Evolutionary conservation across 2,888 invertebrate genomes (phyloP).

Genomic region (Pseudanteris insignis): DNA sequence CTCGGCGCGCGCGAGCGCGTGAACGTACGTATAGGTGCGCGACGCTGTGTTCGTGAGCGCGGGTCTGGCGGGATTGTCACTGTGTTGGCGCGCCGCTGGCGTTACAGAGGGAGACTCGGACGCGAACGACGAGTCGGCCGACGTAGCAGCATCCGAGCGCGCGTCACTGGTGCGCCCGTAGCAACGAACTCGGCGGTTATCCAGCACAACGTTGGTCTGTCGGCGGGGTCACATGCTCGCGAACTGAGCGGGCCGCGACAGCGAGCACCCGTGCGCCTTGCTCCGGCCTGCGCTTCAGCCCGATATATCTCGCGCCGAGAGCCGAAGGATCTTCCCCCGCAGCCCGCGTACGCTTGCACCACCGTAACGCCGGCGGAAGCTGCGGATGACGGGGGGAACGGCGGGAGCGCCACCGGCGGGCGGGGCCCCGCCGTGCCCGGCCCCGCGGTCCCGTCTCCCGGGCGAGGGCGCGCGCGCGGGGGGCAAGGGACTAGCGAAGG

Average conservation of each 20-base stretch:
- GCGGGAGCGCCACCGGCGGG: not conserved
- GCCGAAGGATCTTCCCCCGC: not conserved
- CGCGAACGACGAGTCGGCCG: conserved; percentile 23
- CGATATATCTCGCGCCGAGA: no score
- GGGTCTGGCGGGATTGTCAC: conserved; percentile 11
- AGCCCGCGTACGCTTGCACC: conserved; percentile 1
- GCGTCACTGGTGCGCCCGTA: conserved; percentile 60
- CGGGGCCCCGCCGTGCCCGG: not conserved
- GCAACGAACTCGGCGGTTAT: conserved; percentile 61
- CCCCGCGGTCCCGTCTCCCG: no score
- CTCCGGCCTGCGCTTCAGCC: not conserved
- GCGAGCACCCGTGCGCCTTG: not conserved
- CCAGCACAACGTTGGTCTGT: not conserved
- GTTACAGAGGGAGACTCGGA: conserved; percentile 30
- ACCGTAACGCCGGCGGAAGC: conserved; percentile 3
- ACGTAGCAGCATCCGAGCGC: conserved; percentile 56
- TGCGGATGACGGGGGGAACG: not conserved
- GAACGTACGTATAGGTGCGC: no score
- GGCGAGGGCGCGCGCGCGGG: conserved; percentile 2
- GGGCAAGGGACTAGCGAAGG: conserved; percentile 35
- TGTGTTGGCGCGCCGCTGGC: conserved; percentile 17
- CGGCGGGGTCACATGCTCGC: not conserved
- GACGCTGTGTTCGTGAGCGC: conserved; percentile 5
- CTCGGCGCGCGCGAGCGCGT: no score
- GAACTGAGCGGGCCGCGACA: not conserved